Base-by-base conservation (phyloP, 2,113 vertebrate genomes). In the Monopterus albus region DNA sequence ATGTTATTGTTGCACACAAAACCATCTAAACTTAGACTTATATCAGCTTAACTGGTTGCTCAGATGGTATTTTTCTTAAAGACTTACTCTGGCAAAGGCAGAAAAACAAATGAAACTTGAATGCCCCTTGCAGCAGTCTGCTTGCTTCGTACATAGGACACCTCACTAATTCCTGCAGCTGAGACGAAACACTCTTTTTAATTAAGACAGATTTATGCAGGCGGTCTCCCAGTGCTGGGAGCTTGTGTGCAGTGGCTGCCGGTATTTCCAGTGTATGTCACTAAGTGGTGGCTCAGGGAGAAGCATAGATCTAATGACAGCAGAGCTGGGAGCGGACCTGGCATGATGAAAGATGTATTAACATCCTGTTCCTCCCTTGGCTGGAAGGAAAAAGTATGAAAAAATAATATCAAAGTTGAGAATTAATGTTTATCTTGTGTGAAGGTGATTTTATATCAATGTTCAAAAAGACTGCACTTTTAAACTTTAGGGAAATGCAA, bases 101-200 rank as follows among this genome's bases (percentile, higher is more conserved):
- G n/a, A 15, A 20, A 29, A n/a, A 53, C 38, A 31, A 14, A 4
- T 18, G 14, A 14, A 14, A 18, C 65, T 72, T 49, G 60, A 64
- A 62, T 39, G 55, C 49, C 35, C 57, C 50, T 58, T 31, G 33
- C 63, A 26, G 25, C 57, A 72, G 64, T 67, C 62, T n/a, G 56
- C 63, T 52, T 43, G 31, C 49, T 61, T 73, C 64, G 45, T 51
- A 77, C 63, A 75, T 64, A 68, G 17, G 66, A 57, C 67, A 60
- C 68, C 64, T 58, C 69, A 31, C 61, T 46, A 67, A 82, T 81
- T 59, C 69, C 68, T 56, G 57, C 74, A 67, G 63, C 67, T 38
- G 51, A 70, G 82, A 77, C 75, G 75, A 89, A 81, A 82, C 73
- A 31, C 65, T 76, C 42, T 38, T 82, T 83, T 88, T 77, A 88